A percentile compares a stretch with the other conserved stretches of the same genome.
phyloP scores from a whole-genome alignment of 2,113 vertebrate species.

The Heptranchias perlo region DNA sequence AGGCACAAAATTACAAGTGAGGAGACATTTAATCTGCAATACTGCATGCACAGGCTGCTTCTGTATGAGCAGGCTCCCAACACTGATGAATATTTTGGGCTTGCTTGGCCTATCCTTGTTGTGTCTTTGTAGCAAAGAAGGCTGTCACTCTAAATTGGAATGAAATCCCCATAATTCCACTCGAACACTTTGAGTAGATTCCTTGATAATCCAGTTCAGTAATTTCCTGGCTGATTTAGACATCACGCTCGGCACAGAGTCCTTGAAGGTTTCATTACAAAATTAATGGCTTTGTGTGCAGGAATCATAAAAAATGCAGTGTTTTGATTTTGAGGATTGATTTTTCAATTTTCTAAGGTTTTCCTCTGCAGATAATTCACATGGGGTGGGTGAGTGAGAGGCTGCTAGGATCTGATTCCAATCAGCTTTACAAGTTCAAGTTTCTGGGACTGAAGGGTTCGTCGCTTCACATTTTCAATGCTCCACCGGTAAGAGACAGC shows the following conservation, averaged over 20 bases:
- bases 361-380: conserved; percentile 73
- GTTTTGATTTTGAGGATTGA: conserved; percentile 31
- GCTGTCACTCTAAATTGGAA: neutral
- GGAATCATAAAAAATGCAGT: conserved; percentile 6
- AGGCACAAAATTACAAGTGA: neutral
- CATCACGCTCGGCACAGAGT: neutral
- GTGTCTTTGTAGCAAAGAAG: neutral
- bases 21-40: neutral
- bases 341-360: conserved; percentile 51
- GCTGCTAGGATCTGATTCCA: conserved; percentile 57
- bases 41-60: neutral
- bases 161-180: conserved; percentile 12
- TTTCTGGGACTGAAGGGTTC: conserved; percentile 84
- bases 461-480: conserved; percentile 74
- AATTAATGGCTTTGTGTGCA: conserved; percentile 33
- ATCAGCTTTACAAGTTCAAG: conserved; percentile 62
- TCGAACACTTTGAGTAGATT: neutral
- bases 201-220: neutral
- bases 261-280: conserved; percentile 32
- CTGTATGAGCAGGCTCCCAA: neutral
- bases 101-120: neutral
- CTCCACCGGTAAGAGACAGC: conserved; percentile 71
- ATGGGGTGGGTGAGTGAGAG: conserved; percentile 86
- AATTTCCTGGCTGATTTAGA: conserved; percentile 8
- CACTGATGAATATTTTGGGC: neutral